Evolutionary conservation across 2,113 vertebrate genomes (phyloP), one percentile per base, ranked within the genome.

Genomic region (Muntiacus muntjak): DNA sequence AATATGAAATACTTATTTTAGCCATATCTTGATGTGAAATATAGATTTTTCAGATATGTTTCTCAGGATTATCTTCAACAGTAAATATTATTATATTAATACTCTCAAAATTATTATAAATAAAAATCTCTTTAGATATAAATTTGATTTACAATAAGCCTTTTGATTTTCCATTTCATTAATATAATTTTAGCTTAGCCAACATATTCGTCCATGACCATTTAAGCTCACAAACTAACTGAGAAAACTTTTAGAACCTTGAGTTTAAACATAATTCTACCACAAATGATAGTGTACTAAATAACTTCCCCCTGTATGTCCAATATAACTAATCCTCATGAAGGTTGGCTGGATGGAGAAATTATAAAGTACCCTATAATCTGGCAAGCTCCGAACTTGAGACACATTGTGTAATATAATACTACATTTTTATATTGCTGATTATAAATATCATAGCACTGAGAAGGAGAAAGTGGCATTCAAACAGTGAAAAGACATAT

Each of bases 1-100:
- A 94, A 78, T 74, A 33, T 30, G 43, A 87, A 58, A 54, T 89
- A 45, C 3, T 82, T 60, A 91, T 93, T 97, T 96, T 58, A 95
- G 4, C 12, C 25, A 57, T 26, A 87, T 57, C 79, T 89, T 89
- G 30, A 60, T 67, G 15, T 26, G 10, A 95, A 71, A 89, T 85
- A 47, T 3, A 83, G 28, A 82, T 26, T 92, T 93, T 28, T 45
- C 15, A 79, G 60, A 87, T 40, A 55, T 17, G 1, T 62, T 96
- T 96, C 36, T 96, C 26, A 55, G 7, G 36, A 86, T 50, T 93
- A 43, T 87, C 4, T 81, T 93, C 12, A 36, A 57, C 6, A 74
- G 0, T 33, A 13, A 0, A 64, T 36, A 43, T 17, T 84, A 58
- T 76, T 79, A 21, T 62, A 82, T 62, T 91, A 52, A 26, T 40